These are phyloP conservation scores for Limnothrissa miodon DNA, from an alignment of 2,113 vertebrate species.

Conservation along the genomic window DNA sequence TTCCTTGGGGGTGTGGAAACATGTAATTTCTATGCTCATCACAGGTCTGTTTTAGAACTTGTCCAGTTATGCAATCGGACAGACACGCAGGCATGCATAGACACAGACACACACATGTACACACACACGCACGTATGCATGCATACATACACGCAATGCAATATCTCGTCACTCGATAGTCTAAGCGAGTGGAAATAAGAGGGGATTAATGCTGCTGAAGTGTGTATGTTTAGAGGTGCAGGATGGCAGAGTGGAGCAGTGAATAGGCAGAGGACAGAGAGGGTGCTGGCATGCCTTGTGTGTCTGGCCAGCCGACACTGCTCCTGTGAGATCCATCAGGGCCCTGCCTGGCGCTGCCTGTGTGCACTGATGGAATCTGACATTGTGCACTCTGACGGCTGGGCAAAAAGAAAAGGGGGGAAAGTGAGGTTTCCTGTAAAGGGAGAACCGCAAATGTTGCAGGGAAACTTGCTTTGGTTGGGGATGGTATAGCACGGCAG, in stretches of 20 bases:
- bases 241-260: neutral
- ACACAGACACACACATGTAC: neutral
- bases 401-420: slow-evolving; percentile 41
- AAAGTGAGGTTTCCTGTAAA: slow-evolving; percentile 41
- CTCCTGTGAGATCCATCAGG: neutral
- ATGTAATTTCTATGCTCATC: neutral
- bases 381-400: slow-evolving; percentile 43
- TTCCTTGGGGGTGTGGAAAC: neutral
- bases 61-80: neutral
- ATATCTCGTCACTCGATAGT: neutral
- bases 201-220: neutral
- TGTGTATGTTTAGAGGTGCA: slow-evolving; percentile 21
- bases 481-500: neutral
- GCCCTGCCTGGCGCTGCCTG: slow-evolving; percentile 6
- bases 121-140: neutral
- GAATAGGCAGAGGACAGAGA: no score
- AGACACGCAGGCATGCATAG: neutral
- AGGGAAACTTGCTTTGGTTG: slow-evolving; percentile 36
- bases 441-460: slow-evolving; percentile 41
- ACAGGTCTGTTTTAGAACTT: neutral
- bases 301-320: neutral
- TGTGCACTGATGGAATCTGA: slow-evolving; percentile 50
- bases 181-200: neutral
- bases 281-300: neutral
- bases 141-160: neutral